Conservation (phyloP, 2,888 invertebrate genomes). For the Uloborus plumipes region DNA sequence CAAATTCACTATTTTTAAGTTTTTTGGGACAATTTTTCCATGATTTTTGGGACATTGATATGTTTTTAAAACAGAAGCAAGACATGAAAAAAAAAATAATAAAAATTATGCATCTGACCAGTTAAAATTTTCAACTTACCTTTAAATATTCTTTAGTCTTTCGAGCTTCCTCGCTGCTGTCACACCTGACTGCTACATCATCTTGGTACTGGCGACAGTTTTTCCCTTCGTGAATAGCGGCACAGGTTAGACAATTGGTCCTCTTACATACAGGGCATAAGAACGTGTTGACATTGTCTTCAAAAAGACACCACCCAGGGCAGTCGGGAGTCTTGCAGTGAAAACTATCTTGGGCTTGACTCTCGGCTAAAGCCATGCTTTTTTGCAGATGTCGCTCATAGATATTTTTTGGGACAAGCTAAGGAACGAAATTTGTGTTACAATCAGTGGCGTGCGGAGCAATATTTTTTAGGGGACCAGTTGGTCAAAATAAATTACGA, state of each 20-base stretch:
- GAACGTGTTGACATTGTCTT: conserved; percentile 87
- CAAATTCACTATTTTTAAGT: too few relatives aligned
- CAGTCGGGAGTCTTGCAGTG: conserved; percentile 93
- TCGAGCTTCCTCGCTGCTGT: conserved; percentile 78
- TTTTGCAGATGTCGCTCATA: conserved; percentile 86
- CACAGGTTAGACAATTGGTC: conserved; percentile 87
- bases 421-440: too few relatives aligned
- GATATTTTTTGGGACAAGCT: conserved; percentile 80
- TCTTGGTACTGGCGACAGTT: conserved; percentile 87
- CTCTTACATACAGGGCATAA: conserved; percentile 85
- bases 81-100: too few relatives aligned
- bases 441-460: too few relatives aligned
- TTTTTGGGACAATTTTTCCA: too few relatives aligned
- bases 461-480: too few relatives aligned
- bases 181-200: conserved; percentile 76
- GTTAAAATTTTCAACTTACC: conserved; percentile 68
- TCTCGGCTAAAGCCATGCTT: conserved; percentile 85
- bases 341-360: conserved; percentile 83
- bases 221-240: conserved; percentile 77
- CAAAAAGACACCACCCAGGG: conserved; percentile 89
- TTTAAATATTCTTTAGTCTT: conserved; percentile 85
- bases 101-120: too few relatives aligned
- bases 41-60: too few relatives aligned
- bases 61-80: too few relatives aligned
- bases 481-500: too few relatives aligned